Evolutionary conservation across 1,140 invertebrate genomes (phyloP).

Genomic region (Muscidifurax raptorellus): DNA sequence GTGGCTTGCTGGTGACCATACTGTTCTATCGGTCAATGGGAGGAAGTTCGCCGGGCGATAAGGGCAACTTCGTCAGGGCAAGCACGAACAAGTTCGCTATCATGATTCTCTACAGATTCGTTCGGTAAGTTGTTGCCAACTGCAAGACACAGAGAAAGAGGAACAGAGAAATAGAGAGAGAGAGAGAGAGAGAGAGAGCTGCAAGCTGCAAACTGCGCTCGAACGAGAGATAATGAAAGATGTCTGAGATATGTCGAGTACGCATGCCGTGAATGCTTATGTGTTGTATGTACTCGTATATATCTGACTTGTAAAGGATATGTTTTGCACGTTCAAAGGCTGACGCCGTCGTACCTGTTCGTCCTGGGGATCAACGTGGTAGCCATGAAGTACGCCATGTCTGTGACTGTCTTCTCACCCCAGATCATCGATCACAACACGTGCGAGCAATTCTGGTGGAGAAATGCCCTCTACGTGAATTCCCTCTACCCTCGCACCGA

Average conservation of each 20-base stretch:
- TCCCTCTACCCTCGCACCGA: slow-evolving; percentile 86
- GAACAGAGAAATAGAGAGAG: neutral
- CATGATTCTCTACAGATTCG: slow-evolving; percentile 81
- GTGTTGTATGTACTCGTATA: slow-evolving; percentile 9
- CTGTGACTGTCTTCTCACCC: slow-evolving; percentile 84
- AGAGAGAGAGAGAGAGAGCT: neutral
- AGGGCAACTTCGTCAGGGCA: slow-evolving; percentile 67
- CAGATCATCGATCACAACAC: slow-evolving; percentile 84
- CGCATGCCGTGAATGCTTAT: neutral
- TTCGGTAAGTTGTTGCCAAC: slow-evolving; percentile 72
- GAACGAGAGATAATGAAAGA: slow-evolving; percentile 4
- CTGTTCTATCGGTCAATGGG: slow-evolving; percentile 81
- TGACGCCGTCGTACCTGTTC: slow-evolving; percentile 88
- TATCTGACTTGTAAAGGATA: neutral
- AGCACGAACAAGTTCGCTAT: slow-evolving; percentile 75
- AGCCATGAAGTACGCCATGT: slow-evolving; percentile 78
- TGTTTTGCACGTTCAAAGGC: slow-evolving; percentile 68
- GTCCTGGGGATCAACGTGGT: slow-evolving; percentile 85
- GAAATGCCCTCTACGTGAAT: slow-evolving; percentile 88
- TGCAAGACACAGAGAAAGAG: neutral
- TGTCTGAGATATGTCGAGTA: neutral
- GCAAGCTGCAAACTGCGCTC: neutral
- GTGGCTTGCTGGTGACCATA: slow-evolving; percentile 86
- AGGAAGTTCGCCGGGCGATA: slow-evolving; percentile 70
- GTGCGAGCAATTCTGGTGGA: slow-evolving; percentile 88